Conservation (phyloP, 2,888 invertebrate genomes). For the Drosophila mercatorum region DNA sequence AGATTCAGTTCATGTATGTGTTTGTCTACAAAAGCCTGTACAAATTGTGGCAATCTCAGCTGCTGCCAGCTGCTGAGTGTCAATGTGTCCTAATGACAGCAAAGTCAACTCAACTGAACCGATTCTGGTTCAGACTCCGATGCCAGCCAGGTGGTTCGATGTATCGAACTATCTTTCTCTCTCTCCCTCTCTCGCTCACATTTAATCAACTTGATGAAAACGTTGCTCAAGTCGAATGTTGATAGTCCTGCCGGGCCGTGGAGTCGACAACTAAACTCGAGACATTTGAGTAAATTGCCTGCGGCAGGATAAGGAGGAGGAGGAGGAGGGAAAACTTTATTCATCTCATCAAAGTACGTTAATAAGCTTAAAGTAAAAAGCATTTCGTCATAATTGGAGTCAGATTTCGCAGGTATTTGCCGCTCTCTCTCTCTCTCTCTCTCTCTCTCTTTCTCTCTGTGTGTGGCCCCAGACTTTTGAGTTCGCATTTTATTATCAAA, state of each 20-base stretch:
- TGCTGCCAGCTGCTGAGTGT: too few species aligned
- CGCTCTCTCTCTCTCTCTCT: too few species aligned
- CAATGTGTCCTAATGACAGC: background rate
- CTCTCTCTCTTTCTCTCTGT: too few species aligned
- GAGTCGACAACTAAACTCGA: background rate
- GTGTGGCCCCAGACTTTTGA: background rate
- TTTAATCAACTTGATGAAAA: background rate
- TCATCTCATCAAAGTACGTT: constrained; percentile 2
- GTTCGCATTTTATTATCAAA: constrained; percentile 29
- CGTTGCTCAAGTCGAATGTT: too few species aligned
- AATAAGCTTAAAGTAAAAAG: constrained; percentile 4
- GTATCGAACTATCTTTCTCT: background rate
- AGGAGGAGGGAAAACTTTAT: background rate
- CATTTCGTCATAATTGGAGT: constrained; percentile 5
- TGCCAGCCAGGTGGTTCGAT: background rate
- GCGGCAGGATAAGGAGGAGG: background rate
- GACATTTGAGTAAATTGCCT: background rate
- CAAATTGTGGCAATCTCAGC: background rate
- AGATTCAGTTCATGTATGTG: constrained; percentile 15
- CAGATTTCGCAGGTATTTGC: constrained; percentile 1
- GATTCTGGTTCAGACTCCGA: background rate
- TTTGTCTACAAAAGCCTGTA: constrained; percentile 1
- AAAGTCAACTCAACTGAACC: background rate
- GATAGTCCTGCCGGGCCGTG: background rate
- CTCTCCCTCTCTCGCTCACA: background rate